Evolutionary conservation across 2,797 vertebrate genomes (phyloP).

Genomic region (Sphaeramia orbicularis): DNA sequence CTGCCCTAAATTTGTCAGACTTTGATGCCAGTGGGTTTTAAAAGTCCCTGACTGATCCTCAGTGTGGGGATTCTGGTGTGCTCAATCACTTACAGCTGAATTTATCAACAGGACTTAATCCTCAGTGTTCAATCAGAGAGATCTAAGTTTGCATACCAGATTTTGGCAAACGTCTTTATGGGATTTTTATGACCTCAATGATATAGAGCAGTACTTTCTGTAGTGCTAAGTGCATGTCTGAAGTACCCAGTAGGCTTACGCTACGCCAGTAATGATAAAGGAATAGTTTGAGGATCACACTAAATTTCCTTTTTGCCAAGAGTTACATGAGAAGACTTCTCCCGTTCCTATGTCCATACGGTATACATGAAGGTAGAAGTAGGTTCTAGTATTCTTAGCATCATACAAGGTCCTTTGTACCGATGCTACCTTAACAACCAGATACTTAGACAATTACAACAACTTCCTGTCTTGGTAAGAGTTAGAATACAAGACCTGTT

Average conservation of each 20-base stretch:
- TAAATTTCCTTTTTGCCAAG: neutral
- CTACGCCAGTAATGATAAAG: neutral
- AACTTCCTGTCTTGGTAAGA: neutral
- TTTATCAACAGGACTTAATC: constrained; percentile 56
- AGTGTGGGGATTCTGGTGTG: constrained; percentile 50
- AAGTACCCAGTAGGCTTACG: constrained; percentile 4
- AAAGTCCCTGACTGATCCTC: constrained; percentile 69
- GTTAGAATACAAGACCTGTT: neutral
- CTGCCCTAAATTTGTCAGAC: constrained; percentile 87
- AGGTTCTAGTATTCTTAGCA: no score
- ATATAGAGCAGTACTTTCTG: constrained; percentile 33
- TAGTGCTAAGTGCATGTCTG: constrained; percentile 1
- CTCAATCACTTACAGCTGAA: constrained; percentile 58
- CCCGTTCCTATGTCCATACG: no score
- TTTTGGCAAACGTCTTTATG: constrained; percentile 41
- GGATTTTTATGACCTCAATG: constrained; percentile 64
- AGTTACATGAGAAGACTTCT: neutral
- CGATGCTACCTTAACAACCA: no score
- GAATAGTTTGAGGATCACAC: neutral
- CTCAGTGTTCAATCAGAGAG: constrained; percentile 39
- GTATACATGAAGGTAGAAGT: no score
- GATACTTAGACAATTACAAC: no score
- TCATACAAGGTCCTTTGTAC: no score
- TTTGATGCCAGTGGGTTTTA: constrained; percentile 74
- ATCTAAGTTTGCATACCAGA: constrained; percentile 56